Evolutionary conservation across 2,888 invertebrate species (phyloP), one percentile per base, ranked within the genome.

Genomic region (Rotaria socialis): DNA sequence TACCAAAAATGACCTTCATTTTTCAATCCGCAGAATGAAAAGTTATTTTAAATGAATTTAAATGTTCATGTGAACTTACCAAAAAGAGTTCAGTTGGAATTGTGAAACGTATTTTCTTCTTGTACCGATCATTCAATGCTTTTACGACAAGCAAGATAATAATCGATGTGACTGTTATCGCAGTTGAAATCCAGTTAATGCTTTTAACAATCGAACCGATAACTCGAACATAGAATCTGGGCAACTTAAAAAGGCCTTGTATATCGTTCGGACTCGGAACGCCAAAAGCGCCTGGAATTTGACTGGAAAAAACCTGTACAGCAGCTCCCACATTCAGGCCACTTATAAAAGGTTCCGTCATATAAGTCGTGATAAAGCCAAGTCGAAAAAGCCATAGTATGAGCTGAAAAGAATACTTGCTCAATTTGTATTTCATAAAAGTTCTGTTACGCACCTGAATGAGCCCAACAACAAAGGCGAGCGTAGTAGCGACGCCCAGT

Each of bases 241-340:
- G 67, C 35, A 67, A 14, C 16, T 67, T 67, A 35, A 67, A 35
- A 27, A 27, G 3, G 3, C 67, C 16, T 16, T 27, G n/a, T 2
- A 67, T 47, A 24, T 43, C 14, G 8, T 11, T 11, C 5, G 67
- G 67, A 67, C 2, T 67, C 35, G 88, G 88, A 11, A 90, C 84
- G 5, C 90, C 90, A 16, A 90, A 88, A 87, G 90, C 89, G 35
- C 89, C 89, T 0, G 89, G 89, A 16, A 90, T 87, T 88, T 91
- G 90, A 87, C 90, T 90, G 43, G 89, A 89, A 47, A 89, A 89
- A 52, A 91, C 90, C 84, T 90, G 89, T 5, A 90, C 88, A 27
- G 89, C 90, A 22, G 89, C 90, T 10, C 90, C 90, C 0, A 90
- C 89, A 0, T 90, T 90, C 87, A 90, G 90, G 14, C 90, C 91